Evolutionary conservation across 1,140 invertebrate species (phyloP).

Genomic region (Gonioctena quinquepunctata): DNA sequence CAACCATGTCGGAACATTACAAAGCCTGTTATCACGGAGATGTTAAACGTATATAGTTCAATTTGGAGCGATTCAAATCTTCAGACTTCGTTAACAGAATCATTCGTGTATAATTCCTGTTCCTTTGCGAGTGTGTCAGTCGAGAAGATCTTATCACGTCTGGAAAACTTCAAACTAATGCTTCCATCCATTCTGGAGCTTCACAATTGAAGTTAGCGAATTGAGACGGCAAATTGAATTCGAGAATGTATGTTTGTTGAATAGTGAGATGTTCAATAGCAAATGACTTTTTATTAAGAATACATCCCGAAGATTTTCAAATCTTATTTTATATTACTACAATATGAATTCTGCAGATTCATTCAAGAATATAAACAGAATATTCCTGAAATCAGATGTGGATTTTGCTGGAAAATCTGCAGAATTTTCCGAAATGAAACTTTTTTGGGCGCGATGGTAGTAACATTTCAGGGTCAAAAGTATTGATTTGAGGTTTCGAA

Average conservation of each 20-base stretch:
- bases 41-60: conserved; percentile 1
- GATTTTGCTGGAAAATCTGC: too few species aligned
- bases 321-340: too few species aligned
- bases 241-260: conserved; percentile 1
- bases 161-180: conserved; percentile 11
- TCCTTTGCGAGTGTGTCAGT: conserved; percentile 3
- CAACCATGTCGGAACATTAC: not conserved
- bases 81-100: conserved; percentile 9
- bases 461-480: too few species aligned
- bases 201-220: conserved; percentile 7
- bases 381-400: too few species aligned
- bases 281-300: too few species aligned
- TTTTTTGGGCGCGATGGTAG: too few species aligned
- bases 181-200: not conserved
- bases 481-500: too few species aligned
- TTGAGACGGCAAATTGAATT: conserved; percentile 9
- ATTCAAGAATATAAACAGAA: too few species aligned
- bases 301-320: too few species aligned
- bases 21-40: not conserved
- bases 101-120: conserved; percentile 7
- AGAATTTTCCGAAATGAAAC: too few species aligned
- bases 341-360: too few species aligned
- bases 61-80: not conserved
- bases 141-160: not conserved
- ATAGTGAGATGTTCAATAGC: not conserved